Evolutionary conservation across 2,797 vertebrate species (phyloP).

Genomic region (Pangasius mekongensis): DNA sequence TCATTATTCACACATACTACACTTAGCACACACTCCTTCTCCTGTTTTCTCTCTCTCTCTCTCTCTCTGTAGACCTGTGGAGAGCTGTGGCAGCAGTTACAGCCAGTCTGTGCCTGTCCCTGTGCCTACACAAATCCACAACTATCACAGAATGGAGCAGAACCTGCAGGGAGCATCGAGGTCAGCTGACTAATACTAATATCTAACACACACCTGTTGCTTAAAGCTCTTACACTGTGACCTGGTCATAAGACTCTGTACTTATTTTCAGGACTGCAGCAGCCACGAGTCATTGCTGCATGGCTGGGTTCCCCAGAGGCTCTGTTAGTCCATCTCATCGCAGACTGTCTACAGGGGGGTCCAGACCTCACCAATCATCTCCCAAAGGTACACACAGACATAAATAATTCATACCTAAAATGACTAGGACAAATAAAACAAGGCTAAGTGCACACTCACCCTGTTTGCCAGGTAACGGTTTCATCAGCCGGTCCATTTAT

Average conservation of each 20-base stretch:
- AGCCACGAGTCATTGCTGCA: conserved; percentile 71
- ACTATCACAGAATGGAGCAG: conserved; percentile 92
- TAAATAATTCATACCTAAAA: not conserved
- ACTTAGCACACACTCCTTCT: not conserved
- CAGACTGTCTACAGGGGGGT: conserved; percentile 77
- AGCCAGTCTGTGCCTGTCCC: conserved; percentile 89
- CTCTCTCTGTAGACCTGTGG: conserved; percentile 70
- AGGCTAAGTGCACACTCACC: not conserved
- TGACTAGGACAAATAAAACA: not conserved
- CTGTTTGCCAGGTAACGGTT: not conserved
- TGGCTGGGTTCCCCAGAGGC: conserved; percentile 72
- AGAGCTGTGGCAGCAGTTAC: conserved; percentile 73
- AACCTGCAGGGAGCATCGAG: conserved; percentile 79
- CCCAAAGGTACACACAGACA: conserved; percentile 78
- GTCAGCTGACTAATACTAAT: conserved; percentile 64
- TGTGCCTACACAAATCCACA: conserved; percentile 91
- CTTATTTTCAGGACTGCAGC: conserved; percentile 73
- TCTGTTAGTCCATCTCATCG: conserved; percentile 71
- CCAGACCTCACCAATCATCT: conserved; percentile 79
- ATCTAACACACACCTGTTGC: not conserved
- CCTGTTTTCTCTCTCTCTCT: not conserved
- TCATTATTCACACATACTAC: conserved; percentile 13
- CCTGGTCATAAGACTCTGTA: not conserved
- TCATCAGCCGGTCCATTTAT: not conserved
- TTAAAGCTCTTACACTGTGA: not conserved